A percentile compares a stretch with the other conserved stretches of the same genome.
Conservation (phyloP, 2,888 invertebrate genomes). For the Trachelus stipa region DNA sequence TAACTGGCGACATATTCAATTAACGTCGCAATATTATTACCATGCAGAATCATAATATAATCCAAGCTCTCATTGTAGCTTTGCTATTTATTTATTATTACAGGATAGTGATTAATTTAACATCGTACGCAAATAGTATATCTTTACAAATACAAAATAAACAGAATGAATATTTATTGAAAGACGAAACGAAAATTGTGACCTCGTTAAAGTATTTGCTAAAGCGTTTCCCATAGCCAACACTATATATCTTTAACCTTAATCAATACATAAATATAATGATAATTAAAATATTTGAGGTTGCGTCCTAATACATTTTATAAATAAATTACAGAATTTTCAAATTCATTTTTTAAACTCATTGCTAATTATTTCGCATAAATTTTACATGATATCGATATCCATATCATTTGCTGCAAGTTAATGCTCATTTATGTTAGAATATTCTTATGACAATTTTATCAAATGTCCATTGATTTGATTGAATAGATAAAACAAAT, state of each 20-base stretch:
- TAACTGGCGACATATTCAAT: not conserved
- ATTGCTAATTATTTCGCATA: not conserved
- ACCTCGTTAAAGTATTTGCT: not conserved
- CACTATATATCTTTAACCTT: not conserved
- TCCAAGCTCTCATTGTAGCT: not conserved
- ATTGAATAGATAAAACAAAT: too few relatives aligned
- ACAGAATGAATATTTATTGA: not conserved
- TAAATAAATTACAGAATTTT: too few relatives aligned
- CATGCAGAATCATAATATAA: not conserved
- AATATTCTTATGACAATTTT: too few relatives aligned
- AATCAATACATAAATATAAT: not conserved
- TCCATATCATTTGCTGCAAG: too few relatives aligned
- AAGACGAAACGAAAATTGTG: not conserved
- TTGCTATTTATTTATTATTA: not conserved
- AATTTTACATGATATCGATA: not conserved
- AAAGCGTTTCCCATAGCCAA: not conserved
- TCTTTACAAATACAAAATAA: not conserved
- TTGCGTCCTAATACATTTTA: not conserved
- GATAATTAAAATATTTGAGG: not conserved
- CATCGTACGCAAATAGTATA: not conserved
- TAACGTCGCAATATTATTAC: not conserved
- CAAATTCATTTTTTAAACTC: not conserved
- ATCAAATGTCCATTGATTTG: too few relatives aligned
- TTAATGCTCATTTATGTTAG: too few relatives aligned
- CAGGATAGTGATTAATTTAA: not conserved